Evolutionary conservation across 1,140 invertebrate species (phyloP), one percentile per base, ranked within the genome.

Genomic region (Ptiloglossa arizonensis): DNA sequence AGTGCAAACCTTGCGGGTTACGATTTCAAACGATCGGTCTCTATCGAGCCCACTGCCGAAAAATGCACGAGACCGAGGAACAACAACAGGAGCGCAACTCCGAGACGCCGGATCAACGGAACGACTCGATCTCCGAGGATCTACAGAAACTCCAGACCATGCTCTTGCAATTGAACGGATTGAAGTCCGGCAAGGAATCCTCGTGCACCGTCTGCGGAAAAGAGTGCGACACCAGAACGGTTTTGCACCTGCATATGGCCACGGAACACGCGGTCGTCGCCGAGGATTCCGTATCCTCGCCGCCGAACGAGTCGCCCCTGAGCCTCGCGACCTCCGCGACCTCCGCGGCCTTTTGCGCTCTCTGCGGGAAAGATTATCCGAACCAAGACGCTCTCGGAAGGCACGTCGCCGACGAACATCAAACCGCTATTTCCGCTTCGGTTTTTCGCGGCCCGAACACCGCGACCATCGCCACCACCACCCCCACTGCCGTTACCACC

Each of bases 81-180:
- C 93, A 94, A 66, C 83, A 87, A 17, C 85, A 85, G 6, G 90
- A 91, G 17, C 59, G 41, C 17, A 87, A 91, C 1, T 5, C 70
- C 9, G 82, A 87, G 50, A 81, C 52, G 57, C 63, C 50, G 27
- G 89, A 76, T 73, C 90, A 83, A n/a, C 90, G 86, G 41, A 88
- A 92, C 0, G 95, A 95, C 44, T 93, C 94, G 1, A 95, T 95
- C 13, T 96, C 95, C 46, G 96, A 97, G 87, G 97, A 97, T 85
- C 91, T 98, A 6, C 95, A 97, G 81, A 97, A 98, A 89, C 91
- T 98, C 24, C 97, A 98, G 90, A 96, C 96, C 0, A 98, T 98
- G 97, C 96, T 98, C 81, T 94, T 97, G 62, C 97, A 98, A 90
- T 90, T 98, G 60, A 98, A 98, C 87, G 96, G 96, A 69, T 91